Conservation (phyloP, 2,888 invertebrate genomes). For the Amphipoea lucens region DNA sequence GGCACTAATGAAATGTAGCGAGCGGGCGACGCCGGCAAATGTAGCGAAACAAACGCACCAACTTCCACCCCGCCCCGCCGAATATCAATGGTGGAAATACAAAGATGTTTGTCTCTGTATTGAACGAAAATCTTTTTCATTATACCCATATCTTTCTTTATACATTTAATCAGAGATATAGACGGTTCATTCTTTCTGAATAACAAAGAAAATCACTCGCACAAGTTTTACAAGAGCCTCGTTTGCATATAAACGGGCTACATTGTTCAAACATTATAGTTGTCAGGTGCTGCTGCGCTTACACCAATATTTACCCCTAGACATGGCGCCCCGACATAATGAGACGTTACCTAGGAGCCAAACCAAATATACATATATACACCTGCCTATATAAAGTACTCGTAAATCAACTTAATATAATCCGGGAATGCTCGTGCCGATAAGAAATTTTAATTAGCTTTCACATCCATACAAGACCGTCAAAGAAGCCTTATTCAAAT, state of each 20-base stretch:
- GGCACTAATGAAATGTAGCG: constrained; percentile 87
- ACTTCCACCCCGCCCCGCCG: constrained; percentile 75
- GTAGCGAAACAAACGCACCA: constrained; percentile 85
- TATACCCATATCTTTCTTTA: constrained; percentile 65
- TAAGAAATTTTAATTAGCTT: constrained; percentile 67
- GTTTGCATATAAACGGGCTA: constrained; percentile 48
- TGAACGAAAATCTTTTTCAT: constrained; percentile 69
- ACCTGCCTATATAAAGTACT: constrained; percentile 21
- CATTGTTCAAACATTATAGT: constrained; percentile 55
- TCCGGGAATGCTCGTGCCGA: constrained; percentile 59
- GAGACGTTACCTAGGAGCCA: constrained; percentile 46
- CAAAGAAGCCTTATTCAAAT: constrained; percentile 70
- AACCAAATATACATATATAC: constrained; percentile 18
- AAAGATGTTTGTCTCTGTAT: constrained; percentile 70
- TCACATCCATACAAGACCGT: constrained; percentile 58
- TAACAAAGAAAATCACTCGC: constrained; percentile 45
- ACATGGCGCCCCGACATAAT: constrained; percentile 40
- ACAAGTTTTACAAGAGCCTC: constrained; percentile 45
- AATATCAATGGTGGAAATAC: constrained; percentile 77
- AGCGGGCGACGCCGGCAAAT: constrained; percentile 81
- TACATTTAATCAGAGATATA: constrained; percentile 57
- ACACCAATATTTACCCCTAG: constrained; percentile 51
- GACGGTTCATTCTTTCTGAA: constrained; percentile 48
- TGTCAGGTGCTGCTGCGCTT: constrained; percentile 50
- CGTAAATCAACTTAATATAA: constrained; percentile 64